Evolutionary conservation across 2,888 invertebrate genomes (phyloP), one percentile per base, ranked within the genome.

Genomic region (Eristalinus aeneus): DNA sequence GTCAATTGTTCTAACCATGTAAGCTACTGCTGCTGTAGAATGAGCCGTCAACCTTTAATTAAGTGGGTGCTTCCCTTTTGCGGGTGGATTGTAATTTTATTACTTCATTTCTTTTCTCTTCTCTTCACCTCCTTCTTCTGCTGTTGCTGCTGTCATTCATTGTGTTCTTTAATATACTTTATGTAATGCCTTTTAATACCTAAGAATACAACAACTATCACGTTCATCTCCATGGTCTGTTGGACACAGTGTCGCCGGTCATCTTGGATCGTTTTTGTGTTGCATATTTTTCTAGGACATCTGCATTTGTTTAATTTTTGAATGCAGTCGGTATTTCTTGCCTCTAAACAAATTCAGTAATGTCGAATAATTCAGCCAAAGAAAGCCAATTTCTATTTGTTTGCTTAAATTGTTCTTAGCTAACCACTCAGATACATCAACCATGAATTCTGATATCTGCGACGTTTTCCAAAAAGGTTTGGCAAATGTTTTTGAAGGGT

Each of bases 21-120:
- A 67, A 72, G 60, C 23, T 22, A 46, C 39, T 32, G 36, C 22
- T 27, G 27, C 32, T 32, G 54, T 63, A 56, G 64, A 78, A 32
- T 67, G 72, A 79, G 72, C 69, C 72, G 76, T 76, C 85, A 85
- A 85, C 72, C 75, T 73, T 85, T 81, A 81, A 76, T 81, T 81
- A 85, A 85, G 85, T 85, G 81, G 64, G 73, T 85, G 58, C 60
- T 85, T 85, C 85, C 85, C 81, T 81, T 85, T 81, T 81, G 76
- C 77, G 81, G 72, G 58, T 58, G 60, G 60, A 67, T 76, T 82
- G 67, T 84, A 76, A 76, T 85, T 76, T 84, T 54, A 79, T 84
- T 76, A 67, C 80, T 73, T 85, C 81, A 81, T 73, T 73, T 81
- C 73, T 84, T 74, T 64, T 71, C 72, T 76, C 32, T 23, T 69